A percentile compares a stretch with the other conserved stretches of the same genome.
phyloP scores from a whole-genome alignment of 2,797 vertebrate species.

The Ispidina lecontei region DNA sequence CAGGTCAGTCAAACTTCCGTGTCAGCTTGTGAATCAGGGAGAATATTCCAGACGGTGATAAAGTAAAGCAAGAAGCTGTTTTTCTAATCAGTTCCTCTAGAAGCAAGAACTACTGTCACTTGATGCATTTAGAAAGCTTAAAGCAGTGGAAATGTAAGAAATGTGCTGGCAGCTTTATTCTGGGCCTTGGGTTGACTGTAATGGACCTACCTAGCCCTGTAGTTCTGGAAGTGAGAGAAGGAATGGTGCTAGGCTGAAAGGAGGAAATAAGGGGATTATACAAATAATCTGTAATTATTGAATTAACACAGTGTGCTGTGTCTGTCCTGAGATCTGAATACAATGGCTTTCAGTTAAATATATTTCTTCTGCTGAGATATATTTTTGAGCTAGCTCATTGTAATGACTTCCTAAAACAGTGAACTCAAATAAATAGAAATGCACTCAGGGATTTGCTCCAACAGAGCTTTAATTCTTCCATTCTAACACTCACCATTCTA shows the following conservation, averaged over 20 bases:
- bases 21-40: slow-evolving; percentile 30
- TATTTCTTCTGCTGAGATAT: slow-evolving; percentile 41
- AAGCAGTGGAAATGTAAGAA: not conserved
- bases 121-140: not conserved
- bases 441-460: slow-evolving; percentile 8
- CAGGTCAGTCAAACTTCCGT: not conserved
- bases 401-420: slow-evolving; percentile 53
- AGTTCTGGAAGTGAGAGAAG: not conserved
- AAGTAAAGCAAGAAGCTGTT: not conserved
- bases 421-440: slow-evolving; percentile 15
- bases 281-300: slow-evolving; percentile 44
- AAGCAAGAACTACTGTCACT: not conserved
- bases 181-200: not conserved
- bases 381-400: slow-evolving; percentile 29
- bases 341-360: slow-evolving; percentile 48
- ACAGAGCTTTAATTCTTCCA: slow-evolving; percentile 32
- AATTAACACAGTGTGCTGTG: slow-evolving; percentile 24
- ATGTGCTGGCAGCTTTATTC: not conserved
- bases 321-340: slow-evolving; percentile 27
- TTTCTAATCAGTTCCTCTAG: not conserved
- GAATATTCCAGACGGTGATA: not conserved
- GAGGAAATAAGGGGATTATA: slow-evolving; percentile 54
- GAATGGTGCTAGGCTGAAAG: slow-evolving; percentile 2
- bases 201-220: not conserved
- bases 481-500: not conserved